Conservation (phyloP, 2,113 vertebrate species). For the Narcine bancroftii region DNA sequence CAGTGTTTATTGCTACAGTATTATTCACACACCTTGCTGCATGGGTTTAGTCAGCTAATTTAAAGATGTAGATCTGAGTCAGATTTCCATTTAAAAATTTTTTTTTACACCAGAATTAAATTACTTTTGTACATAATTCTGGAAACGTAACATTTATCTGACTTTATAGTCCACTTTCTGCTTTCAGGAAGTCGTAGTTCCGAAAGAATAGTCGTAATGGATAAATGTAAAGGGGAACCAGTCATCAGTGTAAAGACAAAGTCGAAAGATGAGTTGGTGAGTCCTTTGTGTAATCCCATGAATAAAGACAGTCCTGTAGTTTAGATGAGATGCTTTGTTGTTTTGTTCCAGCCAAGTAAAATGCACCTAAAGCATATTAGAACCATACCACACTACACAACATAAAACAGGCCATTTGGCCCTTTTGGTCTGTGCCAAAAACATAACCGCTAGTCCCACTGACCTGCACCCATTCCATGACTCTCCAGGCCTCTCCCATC, state of each 20-base stretch:
- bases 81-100: not conserved
- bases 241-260: conserved; percentile 90
- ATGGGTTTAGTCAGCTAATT: not conserved
- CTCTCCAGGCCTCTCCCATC: too few species aligned
- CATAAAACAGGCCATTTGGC: too few species aligned
- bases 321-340: not conserved
- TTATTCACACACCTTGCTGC: not conserved
- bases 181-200: conserved; percentile 58
- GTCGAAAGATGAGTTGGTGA: conserved; percentile 57
- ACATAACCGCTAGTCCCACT: too few species aligned
- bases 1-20: not conserved
- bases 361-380: not conserved
- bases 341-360: not conserved
- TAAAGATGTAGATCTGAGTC: not conserved
- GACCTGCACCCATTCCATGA: too few species aligned
- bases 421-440: too few species aligned
- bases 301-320: not conserved
- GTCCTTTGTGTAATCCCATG: conserved; percentile 30
- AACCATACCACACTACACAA: too few species aligned
- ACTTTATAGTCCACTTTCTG: not conserved
- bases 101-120: not conserved
- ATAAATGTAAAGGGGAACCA: conserved; percentile 92
- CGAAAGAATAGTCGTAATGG: conserved; percentile 91
- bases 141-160: not conserved
- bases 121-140: not conserved